Evolutionary conservation across 2,113 vertebrate species (phyloP), one percentile per base, ranked within the genome.

Genomic region (Macrotus californicus): DNA sequence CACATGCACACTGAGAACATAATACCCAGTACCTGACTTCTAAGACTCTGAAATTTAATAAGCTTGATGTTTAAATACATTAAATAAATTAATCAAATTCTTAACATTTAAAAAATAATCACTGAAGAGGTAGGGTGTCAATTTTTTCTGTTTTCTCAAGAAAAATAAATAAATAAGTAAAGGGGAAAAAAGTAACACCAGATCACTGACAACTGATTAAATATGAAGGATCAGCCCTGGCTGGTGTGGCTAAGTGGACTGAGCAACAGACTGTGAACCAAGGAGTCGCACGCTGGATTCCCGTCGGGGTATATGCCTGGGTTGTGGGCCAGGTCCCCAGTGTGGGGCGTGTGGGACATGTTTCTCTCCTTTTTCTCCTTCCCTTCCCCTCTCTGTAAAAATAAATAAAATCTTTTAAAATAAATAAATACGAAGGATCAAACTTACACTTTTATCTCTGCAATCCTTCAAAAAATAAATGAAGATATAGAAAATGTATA

Each of bases 11-110:
- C 43, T 91, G 5, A 90, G 24, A 93, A 75, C 41, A 46, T 26
- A 82, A 82, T 10, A 67, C 18, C 22, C 9, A 80, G 34, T 76
- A 92, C 18, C 56, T 87, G 76, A 79, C 31, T 39, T 79, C 67
- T 87, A 84, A 96, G 34, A 87, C 21, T 13, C 50, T 89, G 59
- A 92, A 82, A 94, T 95, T 89, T 89, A 89, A 77, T 77, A 85
- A 70, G 52, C 31, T 41, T 93, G 26, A 86, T 77, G 14, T 91
- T 93, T 94, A 52, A 86, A 89, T 36, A 94, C 56, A 86, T 11
- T 89, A 29, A 89, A 59, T 89, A 80, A 85, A 94, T 70, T 56
- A 56, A 59, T 59, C 79, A 41, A 95, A 83, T 91, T 73, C 34
- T 19, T 31, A 89, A 66, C 29, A 10, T 87, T n/a, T 87, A 61